Evolutionary conservation across 2,113 vertebrate species (phyloP), one percentile per base, ranked within the genome.

Genomic region (Rhizomys pruinosus): DNA sequence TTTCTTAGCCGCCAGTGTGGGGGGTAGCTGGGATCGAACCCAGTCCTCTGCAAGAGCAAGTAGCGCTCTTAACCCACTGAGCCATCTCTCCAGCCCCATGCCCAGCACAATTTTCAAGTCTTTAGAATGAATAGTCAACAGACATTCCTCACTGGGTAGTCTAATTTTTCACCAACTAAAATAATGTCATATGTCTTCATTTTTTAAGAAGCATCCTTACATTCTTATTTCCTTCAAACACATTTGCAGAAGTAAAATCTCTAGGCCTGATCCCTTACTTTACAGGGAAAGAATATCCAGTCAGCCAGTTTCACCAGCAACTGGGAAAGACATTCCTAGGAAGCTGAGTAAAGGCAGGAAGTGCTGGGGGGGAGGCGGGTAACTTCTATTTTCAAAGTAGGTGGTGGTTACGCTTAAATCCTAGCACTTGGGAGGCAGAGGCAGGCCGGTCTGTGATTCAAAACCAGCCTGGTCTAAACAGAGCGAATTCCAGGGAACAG

Each of bases 91-190:
- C n/a, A n/a, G n/a, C n/a, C n/a, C n/a, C n/a, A n/a, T n/a, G n/a
- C n/a, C n/a, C n/a, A n/a, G n/a, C n/a, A n/a, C n/a, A n/a, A 52
- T 19, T 72, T 68, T 37, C 57, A 66, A 47, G 37, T 64, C 34
- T 94, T 84, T 39, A 61, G 27, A 47, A 47, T 19, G 19, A 91
- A 52, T 42, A 72, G 59, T 59, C 80, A 63, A 73, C 64, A 87
- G 27, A 27, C 87, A 63, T 22, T 55, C 32, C 64, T 90, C 77
- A 44, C 0, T 80, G 55, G 72, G 44, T 22, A 72, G 42, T 89
- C 25, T 88, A 84, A 82, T 13, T 23, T 89, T 44, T 42, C 84
- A 88, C 42, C 93, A 77, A 94, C 44, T 39, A n/a, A 89, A 39
- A 66, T 32, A 89, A 92, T 61, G 13, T 7, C 69, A 69, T 22